phyloP scores from a whole-genome alignment of 92 coral and sea anemone genomes.

The Muricea muricata region DNA sequence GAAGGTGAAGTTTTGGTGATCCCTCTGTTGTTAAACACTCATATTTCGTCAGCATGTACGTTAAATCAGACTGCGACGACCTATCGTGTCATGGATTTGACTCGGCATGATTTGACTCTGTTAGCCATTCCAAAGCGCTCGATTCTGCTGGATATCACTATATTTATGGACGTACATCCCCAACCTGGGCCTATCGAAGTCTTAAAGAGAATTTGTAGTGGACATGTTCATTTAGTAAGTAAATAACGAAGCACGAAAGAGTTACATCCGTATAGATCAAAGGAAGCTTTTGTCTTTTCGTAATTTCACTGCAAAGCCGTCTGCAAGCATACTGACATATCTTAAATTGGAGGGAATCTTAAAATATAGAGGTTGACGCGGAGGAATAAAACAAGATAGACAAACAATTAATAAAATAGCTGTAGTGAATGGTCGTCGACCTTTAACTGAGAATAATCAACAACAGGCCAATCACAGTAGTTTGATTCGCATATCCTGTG shows the following conservation, averaged over 20 bases:
- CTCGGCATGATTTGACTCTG: not conserved
- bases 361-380: slow-evolving; percentile 63
- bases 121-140: not conserved
- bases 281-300: not conserved
- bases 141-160: not conserved
- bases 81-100: not conserved
- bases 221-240: not conserved
- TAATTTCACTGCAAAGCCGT: not conserved
- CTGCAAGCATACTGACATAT: not conserved
- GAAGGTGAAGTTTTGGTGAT: not conserved
- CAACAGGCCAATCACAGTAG: not conserved
- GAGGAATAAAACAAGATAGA: slow-evolving; percentile 8
- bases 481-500: not conserved
- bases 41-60: not conserved
- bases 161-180: not conserved
- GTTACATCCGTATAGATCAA: not conserved
- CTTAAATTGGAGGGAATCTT: slow-evolving; percentile 56
- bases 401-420: not conserved
- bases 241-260: not conserved
- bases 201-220: not conserved
- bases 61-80: not conserved
- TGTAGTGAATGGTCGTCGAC: not conserved
- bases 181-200: not conserved
- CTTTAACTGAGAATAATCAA: not conserved
- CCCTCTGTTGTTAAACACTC: not conserved